Base-by-base conservation (phyloP, 2,797 vertebrate species). In the Girardinus metallicus region DNA sequence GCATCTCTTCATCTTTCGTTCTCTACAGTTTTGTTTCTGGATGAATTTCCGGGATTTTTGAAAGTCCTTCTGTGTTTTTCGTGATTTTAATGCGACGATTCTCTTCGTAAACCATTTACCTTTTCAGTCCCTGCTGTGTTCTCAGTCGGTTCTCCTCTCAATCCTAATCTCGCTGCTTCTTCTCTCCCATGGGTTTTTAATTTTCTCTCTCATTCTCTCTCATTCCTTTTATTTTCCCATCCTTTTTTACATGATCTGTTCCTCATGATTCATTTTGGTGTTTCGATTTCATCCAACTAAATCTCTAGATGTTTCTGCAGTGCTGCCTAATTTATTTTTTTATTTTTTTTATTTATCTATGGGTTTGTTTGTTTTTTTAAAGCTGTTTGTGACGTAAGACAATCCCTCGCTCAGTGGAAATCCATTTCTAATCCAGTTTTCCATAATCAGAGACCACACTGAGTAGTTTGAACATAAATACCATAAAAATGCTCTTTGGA, bases 391-490 rank as follows among this genome's bases (percentile, higher is more conserved):
- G 68, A 72, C 3, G 68, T 43, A 76, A 31, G 29, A 66, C 49
- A 39, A 41, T 64, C 76, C 43, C 77, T 85, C 68, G 64, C 46
- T 55, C 46, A 64, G 74, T 80, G 51, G 73, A 74, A 88, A 73
- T 85, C 75, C 79, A 90, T 83, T 84, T 85, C 80, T 90, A 88
- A 94, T 90, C 86, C 84, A 85, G 80, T 74, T 2, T 83, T 89
- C 83, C 71, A 46, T 72, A 55, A 80, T 70, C 82, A 85, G 74
- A 78, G 5, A 80, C 12, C 79, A 60, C 31, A 41, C 68, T 57
- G 34, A 44, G 21, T 70, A 34, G 29, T 78, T 83, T 83, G 41
- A 72, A 60, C 53, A 31, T 64, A 31, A 87, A 86, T 73, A 15
- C 68, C 76, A 60, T 73, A 62, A 81, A 85, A 80, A 82, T 77